phyloP scores from a whole-genome alignment of 1,140 invertebrate genomes.

The Helicoverpa armigera region DNA sequence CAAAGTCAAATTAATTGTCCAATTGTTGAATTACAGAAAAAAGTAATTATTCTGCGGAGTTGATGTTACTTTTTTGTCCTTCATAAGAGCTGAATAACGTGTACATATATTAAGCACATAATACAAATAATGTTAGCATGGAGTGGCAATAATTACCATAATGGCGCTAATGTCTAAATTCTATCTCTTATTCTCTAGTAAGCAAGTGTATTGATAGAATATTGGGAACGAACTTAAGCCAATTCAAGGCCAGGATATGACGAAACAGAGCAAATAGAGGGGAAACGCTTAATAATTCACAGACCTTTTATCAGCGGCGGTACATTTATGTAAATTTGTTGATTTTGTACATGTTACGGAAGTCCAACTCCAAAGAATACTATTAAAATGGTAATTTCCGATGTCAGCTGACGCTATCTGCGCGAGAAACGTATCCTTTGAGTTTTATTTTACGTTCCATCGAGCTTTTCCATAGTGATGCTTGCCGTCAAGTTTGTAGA shows the following conservation, averaged over 20 bases:
- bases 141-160: background rate
- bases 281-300: constrained; percentile 22
- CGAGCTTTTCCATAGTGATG: background rate
- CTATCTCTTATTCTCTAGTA: too few species aligned
- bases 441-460: constrained; percentile 28
- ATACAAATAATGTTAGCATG: too few species aligned
- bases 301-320: background rate
- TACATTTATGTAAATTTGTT: constrained; percentile 43
- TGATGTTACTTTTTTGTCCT: too few species aligned
- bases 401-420: constrained; percentile 2
- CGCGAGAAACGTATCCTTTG: constrained; percentile 22
- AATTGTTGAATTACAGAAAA: too few species aligned
- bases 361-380: constrained; percentile 33
- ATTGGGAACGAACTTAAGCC: background rate
- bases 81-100: too few species aligned
- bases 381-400: constrained; percentile 50
- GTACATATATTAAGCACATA: too few species aligned
- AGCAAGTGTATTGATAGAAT: too few species aligned
- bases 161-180: background rate
- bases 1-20: too few species aligned
- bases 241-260: background rate
- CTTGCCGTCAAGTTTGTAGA: background rate
- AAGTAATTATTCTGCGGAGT: too few species aligned
- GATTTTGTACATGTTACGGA: constrained; percentile 44
- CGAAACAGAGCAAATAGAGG: background rate